phyloP scores from a whole-genome alignment of 2,888 invertebrate genomes.

The Myopa tessellatipennis region DNA sequence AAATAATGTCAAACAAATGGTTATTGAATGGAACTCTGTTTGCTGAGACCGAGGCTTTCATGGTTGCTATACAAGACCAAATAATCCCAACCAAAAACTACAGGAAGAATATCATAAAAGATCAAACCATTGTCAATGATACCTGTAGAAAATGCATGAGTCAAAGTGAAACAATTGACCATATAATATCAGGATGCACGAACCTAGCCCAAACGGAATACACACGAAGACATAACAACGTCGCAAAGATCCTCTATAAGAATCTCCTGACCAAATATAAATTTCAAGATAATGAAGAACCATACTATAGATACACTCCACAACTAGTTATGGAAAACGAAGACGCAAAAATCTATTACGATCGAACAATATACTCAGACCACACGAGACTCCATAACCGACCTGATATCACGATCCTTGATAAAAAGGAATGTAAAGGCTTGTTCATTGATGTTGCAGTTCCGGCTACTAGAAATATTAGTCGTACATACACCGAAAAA shows the following conservation, averaged over 20 bases:
- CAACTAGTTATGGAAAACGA: conserved; percentile 24
- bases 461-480: conserved; percentile 27
- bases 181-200: conserved; percentile 35
- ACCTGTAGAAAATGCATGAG: conserved; percentile 9
- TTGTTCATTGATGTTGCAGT: conserved; percentile 36
- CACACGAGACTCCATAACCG: conserved; percentile 31
- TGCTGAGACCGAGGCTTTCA: conserved; percentile 32
- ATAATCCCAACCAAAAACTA: conserved; percentile 35
- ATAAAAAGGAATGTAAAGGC: conserved; percentile 24
- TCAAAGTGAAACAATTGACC: conserved; percentile 22
- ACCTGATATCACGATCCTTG: conserved; percentile 20
- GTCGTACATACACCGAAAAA: conserved; percentile 31
- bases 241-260: conserved; percentile 34
- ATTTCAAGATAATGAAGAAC: not conserved
- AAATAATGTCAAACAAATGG: conserved; percentile 37
- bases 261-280: conserved; percentile 17
- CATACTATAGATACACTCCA: conserved; percentile 18
- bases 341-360: conserved; percentile 24
- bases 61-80: conserved; percentile 24
- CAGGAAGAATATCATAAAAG: not conserved
- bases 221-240: conserved; percentile 35
- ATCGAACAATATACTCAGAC: conserved; percentile 34
- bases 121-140: not conserved
- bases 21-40: conserved; percentile 29
- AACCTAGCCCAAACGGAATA: conserved; percentile 32